Percentiles rank a stretch among this genome's conserved stretches.
phyloP scores from a whole-genome alignment of 2,888 invertebrate genomes.

The Mactromeris polynyma region DNA sequence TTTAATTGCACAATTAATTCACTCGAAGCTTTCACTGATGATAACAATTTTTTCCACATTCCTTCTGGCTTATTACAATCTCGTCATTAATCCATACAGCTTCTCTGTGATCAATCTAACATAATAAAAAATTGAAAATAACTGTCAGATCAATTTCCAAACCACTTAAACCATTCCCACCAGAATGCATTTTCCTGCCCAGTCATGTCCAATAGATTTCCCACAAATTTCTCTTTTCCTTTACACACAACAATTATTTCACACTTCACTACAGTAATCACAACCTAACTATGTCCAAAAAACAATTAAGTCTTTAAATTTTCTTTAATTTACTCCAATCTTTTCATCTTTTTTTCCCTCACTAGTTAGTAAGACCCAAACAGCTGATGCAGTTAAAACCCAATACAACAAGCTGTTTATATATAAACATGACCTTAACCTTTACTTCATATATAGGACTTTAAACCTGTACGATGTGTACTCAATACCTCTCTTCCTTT shows the following conservation, averaged over 20 bases:
- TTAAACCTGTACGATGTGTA: constrained; percentile 9
- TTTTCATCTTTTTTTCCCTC: neutral
- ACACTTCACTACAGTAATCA: neutral
- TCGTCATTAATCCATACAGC: neutral
- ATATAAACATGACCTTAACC: neutral
- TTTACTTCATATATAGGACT: constrained; percentile 9
- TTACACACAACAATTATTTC: neutral
- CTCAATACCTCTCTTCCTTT: constrained; percentile 13
- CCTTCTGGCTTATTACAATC: neutral
- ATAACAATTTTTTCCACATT: neutral
- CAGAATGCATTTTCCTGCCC: constrained; percentile 16
- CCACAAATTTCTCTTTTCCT: constrained; percentile 31
- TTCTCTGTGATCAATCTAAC: neutral
- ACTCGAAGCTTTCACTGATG: neutral
- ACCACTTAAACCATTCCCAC: neutral
- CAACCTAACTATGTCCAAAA: neutral
- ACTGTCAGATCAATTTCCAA: neutral
- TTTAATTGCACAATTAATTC: neutral
- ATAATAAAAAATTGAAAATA: neutral
- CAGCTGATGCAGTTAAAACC: constrained; percentile 51
- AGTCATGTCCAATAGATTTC: constrained; percentile 20
- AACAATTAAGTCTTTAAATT: neutral
- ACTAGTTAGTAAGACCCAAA: neutral
- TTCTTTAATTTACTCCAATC: neutral
- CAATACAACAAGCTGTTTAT: constrained; percentile 34